A percentile compares a stretch with the other conserved stretches of the same genome.
phyloP scores from a whole-genome alignment of 2,797 vertebrate genomes.

The Cirrhinus molitorella region DNA sequence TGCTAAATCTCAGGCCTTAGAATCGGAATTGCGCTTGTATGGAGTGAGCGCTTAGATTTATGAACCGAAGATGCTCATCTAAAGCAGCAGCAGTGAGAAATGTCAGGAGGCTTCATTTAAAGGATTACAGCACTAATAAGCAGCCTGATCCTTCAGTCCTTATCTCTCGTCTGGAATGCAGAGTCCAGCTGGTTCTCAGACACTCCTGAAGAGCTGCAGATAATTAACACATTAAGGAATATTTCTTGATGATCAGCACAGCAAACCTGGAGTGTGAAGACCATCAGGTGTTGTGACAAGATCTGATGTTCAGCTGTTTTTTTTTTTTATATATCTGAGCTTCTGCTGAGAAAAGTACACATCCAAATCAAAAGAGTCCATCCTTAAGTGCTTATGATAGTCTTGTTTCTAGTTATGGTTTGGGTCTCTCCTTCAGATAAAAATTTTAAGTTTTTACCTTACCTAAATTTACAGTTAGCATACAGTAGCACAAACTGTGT shows the following conservation, averaged over 20 bases:
- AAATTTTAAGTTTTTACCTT: background rate
- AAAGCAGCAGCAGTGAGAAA: slow-evolving; percentile 60
- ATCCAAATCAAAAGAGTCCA: background rate
- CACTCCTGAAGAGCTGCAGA: slow-evolving; percentile 63
- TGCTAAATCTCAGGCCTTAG: slow-evolving; percentile 41
- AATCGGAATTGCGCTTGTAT: slow-evolving; percentile 34
- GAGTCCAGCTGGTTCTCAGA: slow-evolving; percentile 65
- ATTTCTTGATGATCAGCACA: slow-evolving; percentile 60
- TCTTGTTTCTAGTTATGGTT: background rate
- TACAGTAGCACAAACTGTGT: background rate
- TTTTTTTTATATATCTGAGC: background rate
- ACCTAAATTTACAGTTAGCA: background rate
- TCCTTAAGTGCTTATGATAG: background rate
- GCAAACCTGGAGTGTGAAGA: slow-evolving; percentile 47
- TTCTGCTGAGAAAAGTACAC: background rate
- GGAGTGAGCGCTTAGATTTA: slow-evolving; percentile 60
- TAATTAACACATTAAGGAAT: slow-evolving; percentile 70
- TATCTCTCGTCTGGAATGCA: slow-evolving; percentile 67
- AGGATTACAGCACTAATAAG: slow-evolving; percentile 75
- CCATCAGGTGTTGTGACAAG: slow-evolving; percentile 55
- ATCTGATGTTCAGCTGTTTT: slow-evolving; percentile 34
- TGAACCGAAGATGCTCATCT: slow-evolving; percentile 60
- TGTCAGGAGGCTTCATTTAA: slow-evolving; percentile 69
- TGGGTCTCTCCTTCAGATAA: background rate
- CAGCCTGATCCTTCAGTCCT: slow-evolving; percentile 67